Percentiles rank a stretch among this genome's conserved stretches.
Conservation (phyloP, 2,888 invertebrate genomes). For the Parelbella ahira region DNA sequence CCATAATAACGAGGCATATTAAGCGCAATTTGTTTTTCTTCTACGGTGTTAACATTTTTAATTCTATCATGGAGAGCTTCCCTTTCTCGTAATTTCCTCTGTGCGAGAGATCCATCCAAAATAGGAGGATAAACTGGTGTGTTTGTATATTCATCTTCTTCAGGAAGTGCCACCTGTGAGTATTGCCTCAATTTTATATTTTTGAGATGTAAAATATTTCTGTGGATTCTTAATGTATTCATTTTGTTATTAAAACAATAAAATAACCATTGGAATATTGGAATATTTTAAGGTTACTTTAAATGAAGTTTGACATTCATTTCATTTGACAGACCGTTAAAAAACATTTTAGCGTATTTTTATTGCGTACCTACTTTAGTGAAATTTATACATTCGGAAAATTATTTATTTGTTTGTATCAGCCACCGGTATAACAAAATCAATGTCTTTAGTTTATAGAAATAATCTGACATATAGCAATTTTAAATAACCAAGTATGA, state of each 20-base stretch:
- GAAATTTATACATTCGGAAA: no score
- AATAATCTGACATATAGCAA: no score
- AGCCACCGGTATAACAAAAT: no score
- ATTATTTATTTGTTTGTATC: no score
- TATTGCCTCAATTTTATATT: slow-evolving; percentile 40
- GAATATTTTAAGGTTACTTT: no score
- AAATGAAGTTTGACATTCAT: no score
- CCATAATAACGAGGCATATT: slow-evolving; percentile 93
- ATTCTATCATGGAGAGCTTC: slow-evolving; percentile 80
- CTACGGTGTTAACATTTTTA: slow-evolving; percentile 84
- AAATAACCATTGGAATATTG: no score
- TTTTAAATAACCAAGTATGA: no score
- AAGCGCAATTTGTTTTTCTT: slow-evolving; percentile 90
- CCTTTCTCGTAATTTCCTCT: slow-evolving; percentile 65
- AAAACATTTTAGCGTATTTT: no score
- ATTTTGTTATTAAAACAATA: slow-evolving; percentile 38
- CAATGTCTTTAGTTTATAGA: no score
- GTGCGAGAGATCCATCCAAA: slow-evolving; percentile 77
- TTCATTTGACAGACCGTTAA: no score
- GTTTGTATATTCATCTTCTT: slow-evolving; percentile 65
- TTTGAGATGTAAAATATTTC: slow-evolving; percentile 56
- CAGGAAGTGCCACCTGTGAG: slow-evolving; percentile 48
- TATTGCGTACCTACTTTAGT: no score
- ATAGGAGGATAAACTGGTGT: slow-evolving; percentile 82
- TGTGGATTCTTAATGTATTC: slow-evolving; percentile 53